Conservation (phyloP, 2,888 invertebrate genomes). For the Pammene aurita region DNA sequence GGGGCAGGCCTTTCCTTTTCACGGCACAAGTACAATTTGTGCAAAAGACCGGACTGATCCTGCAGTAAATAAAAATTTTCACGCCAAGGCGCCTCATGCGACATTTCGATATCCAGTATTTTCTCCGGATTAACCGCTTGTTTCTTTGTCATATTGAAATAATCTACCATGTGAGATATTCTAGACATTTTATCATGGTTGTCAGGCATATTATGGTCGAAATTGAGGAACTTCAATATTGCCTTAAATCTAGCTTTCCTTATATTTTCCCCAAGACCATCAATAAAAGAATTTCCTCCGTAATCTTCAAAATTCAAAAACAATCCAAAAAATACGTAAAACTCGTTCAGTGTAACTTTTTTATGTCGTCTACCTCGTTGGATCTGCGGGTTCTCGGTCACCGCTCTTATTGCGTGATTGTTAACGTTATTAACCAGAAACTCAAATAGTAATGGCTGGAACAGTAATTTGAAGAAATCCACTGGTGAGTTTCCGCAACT, state of each 20-base stretch:
- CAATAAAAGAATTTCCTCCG: not conserved
- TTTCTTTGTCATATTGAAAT: not conserved
- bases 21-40: not conserved
- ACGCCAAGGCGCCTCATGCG: not conserved
- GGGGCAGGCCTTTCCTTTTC: not conserved
- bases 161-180: slow-evolving; percentile 3
- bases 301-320: not conserved
- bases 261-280: not conserved
- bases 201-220: not conserved
- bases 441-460: not conserved
- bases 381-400: not conserved
- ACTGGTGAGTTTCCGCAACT: not conserved
- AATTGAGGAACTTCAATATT: not conserved
- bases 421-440: slow-evolving; percentile 3
- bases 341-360: slow-evolving; percentile 2
- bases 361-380: not conserved
- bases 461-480: slow-evolving; percentile 6
- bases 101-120: not conserved
- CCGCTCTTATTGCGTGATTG: not conserved
- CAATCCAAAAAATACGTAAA: slow-evolving; percentile 6
- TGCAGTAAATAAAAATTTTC: not conserved
- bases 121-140: not conserved
- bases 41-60: slow-evolving; percentile 4
- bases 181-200: not conserved
- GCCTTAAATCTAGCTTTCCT: not conserved